A percentile compares a stretch with the other conserved stretches of the same genome.
phyloP scores from a whole-genome alignment of 2,113 vertebrate genomes.

The Brevimyrus niger region DNA sequence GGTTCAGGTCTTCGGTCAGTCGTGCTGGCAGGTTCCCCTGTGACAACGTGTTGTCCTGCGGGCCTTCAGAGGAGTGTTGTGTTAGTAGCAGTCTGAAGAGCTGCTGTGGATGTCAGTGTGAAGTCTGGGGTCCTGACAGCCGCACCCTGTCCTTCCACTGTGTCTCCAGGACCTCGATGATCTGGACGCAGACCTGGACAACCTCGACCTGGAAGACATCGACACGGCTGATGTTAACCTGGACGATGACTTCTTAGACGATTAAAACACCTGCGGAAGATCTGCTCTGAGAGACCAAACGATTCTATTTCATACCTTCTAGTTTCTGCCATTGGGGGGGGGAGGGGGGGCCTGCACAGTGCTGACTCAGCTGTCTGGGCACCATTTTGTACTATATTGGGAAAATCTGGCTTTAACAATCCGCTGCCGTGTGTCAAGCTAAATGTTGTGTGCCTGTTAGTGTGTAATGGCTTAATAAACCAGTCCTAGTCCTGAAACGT shows the following conservation, averaged over 20 bases:
- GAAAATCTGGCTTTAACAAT: background rate
- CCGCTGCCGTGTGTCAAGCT: background rate
- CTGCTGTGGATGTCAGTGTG: background rate
- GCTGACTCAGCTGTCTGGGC: background rate
- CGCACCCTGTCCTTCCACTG: background rate
- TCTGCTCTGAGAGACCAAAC: slow-evolving; percentile 39
- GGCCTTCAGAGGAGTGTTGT: background rate
- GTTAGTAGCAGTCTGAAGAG: background rate
- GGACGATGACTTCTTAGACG: slow-evolving; percentile 87
- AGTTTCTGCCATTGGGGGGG: slow-evolving; percentile 45
- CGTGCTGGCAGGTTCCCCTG: background rate
- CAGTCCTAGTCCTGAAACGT: background rate
- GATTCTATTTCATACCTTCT: slow-evolving; percentile 5
- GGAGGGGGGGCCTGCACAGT: background rate
- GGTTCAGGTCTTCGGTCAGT: background rate
- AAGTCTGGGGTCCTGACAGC: background rate
- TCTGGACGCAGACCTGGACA: slow-evolving; percentile 88
- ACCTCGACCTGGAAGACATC: slow-evolving; percentile 92
- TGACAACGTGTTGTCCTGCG: background rate
- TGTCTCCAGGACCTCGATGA: slow-evolving; percentile 73
- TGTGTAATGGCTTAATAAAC: background rate
- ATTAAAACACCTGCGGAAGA: slow-evolving; percentile 47
- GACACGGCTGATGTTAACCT: slow-evolving; percentile 94
- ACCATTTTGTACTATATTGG: slow-evolving; percentile 9
- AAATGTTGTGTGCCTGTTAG: background rate